These are phyloP conservation scores for Cebidichthys violaceus DNA, from an alignment of 2,113 vertebrate species.

Conservation along the genomic window DNA sequence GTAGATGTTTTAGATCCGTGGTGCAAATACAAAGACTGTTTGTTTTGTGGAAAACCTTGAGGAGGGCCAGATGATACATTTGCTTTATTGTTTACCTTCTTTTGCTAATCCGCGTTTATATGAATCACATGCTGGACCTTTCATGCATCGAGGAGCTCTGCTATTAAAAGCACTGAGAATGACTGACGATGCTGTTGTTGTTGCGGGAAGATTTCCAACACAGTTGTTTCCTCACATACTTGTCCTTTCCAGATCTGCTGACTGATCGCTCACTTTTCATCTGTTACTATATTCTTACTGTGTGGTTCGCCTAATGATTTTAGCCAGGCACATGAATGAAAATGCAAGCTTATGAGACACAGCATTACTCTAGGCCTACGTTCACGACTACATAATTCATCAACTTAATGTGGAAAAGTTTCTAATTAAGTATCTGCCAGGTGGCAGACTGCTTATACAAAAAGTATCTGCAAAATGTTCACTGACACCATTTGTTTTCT, in stretches of 20 bases:
- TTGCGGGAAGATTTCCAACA: constrained; percentile 7
- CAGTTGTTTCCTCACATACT: constrained; percentile 27
- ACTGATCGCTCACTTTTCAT: background rate
- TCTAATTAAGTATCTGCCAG: background rate
- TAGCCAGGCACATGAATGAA: background rate
- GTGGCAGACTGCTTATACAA: background rate
- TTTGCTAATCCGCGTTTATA: constrained; percentile 12
- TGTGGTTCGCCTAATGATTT: constrained; percentile 8
- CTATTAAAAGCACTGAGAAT: constrained; percentile 42
- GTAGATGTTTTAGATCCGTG: background rate
- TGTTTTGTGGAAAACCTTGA: background rate
- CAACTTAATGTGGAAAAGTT: background rate
- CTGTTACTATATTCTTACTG: background rate
- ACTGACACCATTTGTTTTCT: background rate
- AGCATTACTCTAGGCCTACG: background rate
- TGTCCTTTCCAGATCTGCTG: constrained; percentile 5
- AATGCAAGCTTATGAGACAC: background rate
- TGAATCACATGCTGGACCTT: constrained; percentile 25
- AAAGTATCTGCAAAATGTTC: background rate
- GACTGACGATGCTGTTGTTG: constrained; percentile 3
- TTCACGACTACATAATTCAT: background rate
- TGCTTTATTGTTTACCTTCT: constrained; percentile 25
- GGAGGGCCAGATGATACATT: constrained; percentile 30
- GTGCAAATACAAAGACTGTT: constrained; percentile 13
- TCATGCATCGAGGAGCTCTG: background rate